phyloP scores from a whole-genome alignment of 2,797 vertebrate species.

The Poecile montanus region DNA sequence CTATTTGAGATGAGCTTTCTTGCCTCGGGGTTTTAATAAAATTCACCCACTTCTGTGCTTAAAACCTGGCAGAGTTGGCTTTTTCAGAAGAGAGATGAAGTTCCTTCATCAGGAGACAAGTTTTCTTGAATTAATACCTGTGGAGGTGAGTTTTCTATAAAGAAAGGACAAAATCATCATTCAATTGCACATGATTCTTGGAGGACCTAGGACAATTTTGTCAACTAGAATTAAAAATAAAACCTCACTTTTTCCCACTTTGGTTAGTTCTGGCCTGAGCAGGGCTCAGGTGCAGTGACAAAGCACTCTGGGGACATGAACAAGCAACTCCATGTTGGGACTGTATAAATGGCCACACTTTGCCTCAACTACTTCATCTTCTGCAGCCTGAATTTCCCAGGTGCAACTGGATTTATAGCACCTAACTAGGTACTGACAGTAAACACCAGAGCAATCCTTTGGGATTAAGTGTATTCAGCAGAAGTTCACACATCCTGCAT shows the following conservation, averaged over 20 bases:
- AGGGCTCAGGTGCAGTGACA: background rate
- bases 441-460: background rate
- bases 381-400: background rate
- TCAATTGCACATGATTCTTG: background rate
- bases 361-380: constrained; percentile 19
- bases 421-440: background rate
- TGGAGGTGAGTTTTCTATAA: background rate
- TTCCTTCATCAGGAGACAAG: background rate
- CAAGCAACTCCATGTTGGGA: background rate
- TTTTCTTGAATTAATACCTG: background rate
- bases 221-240: background rate
- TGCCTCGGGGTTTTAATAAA: background rate
- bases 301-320: background rate
- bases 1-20: constrained; percentile 4
- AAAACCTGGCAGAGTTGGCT: background rate
- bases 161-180: background rate
- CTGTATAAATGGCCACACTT: background rate
- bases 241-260: background rate
- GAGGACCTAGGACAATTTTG: background rate
- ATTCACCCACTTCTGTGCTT: background rate
- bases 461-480: background rate
- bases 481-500: background rate
- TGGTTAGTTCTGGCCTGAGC: constrained; percentile 19
- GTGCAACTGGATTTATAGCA: background rate
- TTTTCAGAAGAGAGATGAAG: background rate